Evolutionary conservation across 2,113 vertebrate species (phyloP).

Genomic region (Lamprotornis superbus): DNA sequence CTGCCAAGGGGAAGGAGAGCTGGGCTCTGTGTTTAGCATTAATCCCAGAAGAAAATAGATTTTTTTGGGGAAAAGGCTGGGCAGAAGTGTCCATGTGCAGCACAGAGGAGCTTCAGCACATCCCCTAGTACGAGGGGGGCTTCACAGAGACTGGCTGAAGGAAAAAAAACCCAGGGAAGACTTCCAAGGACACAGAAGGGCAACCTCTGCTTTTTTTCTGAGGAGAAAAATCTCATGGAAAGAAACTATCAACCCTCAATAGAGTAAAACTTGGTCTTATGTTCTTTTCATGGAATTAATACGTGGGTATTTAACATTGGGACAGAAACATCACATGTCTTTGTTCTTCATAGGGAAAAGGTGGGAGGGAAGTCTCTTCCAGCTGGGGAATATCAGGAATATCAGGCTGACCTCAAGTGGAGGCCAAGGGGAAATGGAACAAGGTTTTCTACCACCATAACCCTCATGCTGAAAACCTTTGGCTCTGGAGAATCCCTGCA

Average conservation of each 20-base stretch:
- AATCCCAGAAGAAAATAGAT: not conserved
- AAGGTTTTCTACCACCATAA: not conserved
- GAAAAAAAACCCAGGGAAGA: not conserved
- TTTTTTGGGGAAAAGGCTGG: not conserved
- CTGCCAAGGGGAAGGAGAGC: not conserved
- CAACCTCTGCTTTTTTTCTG: not conserved
- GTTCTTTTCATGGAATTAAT: not conserved
- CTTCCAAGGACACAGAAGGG: not conserved
- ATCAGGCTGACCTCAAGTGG: not conserved
- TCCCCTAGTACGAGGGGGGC: not conserved
- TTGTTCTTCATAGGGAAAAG: not conserved
- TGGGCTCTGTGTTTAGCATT: not conserved
- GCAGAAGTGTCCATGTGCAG: not conserved
- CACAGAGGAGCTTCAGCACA: not conserved
- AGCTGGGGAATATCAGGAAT: not conserved
- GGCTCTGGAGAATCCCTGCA: not conserved
- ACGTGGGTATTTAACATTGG: fast-evolving
- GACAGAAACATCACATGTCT: not conserved
- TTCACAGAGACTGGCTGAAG: not conserved
- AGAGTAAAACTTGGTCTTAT: not conserved
- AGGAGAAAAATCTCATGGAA: not conserved
- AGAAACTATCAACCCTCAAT: not conserved
- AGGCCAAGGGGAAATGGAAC: not conserved
- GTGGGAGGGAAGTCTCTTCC: not conserved
- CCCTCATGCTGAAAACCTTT: not conserved